These are phyloP conservation scores for Aplocera efformata DNA, from an alignment of 2,888 invertebrate genomes.

Conservation along the genomic window DNA sequence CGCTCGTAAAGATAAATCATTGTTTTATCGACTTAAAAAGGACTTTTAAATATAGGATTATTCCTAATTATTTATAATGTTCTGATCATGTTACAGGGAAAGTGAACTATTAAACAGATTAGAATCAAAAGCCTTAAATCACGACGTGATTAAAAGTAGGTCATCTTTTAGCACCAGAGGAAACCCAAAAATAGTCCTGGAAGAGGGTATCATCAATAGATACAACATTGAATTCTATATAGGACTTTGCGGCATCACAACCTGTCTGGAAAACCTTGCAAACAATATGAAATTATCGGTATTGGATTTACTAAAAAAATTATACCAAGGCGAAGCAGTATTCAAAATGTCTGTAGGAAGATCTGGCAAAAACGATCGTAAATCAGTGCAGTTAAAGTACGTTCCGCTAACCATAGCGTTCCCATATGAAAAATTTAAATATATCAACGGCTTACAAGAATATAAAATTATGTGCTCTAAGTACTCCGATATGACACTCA, in stretches of 20 bases:
- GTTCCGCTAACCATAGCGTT: slow-evolving; percentile 12
- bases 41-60: too few relatives aligned
- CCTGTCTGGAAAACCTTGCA: slow-evolving; percentile 12
- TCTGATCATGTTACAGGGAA: slow-evolving; percentile 11
- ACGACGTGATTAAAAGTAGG: background rate
- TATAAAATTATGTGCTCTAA: slow-evolving; percentile 15
- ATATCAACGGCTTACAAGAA: slow-evolving; percentile 10
- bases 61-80: too few relatives aligned
- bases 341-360: slow-evolving; percentile 16
- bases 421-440: slow-evolving; percentile 13
- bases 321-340: slow-evolving; percentile 13
- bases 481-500: slow-evolving; percentile 7
- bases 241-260: slow-evolving; percentile 1
- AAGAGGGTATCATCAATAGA: slow-evolving; percentile 14
- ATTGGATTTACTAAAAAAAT: slow-evolving; percentile 4
- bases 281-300: slow-evolving; percentile 6
- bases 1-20: too few relatives aligned
- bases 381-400: slow-evolving; percentile 9
- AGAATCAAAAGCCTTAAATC: background rate
- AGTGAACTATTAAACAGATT: slow-evolving; percentile 6
- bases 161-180: slow-evolving; percentile 6
- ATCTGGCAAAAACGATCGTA: slow-evolving; percentile 8
- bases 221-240: slow-evolving; percentile 17
- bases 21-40: too few relatives aligned
- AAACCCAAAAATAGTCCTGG: slow-evolving; percentile 5